A percentile compares a stretch with the other conserved stretches of the same genome.
phyloP scores from a whole-genome alignment of 2,888 invertebrate species.

The Chromoteleia sp. region DNA sequence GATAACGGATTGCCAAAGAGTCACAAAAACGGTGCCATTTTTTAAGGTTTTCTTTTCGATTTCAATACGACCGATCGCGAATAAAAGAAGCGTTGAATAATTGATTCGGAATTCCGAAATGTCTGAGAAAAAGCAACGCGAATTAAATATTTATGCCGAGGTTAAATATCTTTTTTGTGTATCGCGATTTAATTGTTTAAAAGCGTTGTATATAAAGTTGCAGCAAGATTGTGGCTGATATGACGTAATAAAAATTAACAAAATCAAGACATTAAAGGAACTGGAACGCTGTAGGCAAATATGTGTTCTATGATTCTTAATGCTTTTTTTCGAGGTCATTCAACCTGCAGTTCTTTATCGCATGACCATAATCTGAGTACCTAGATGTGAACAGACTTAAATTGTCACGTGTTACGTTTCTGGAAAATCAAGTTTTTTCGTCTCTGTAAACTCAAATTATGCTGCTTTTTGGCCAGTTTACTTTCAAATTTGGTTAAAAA shows the following conservation, averaged over 20 bases:
- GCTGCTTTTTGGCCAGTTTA: too few species aligned
- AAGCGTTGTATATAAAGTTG: too few species aligned
- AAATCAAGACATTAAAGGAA: slow-evolving; percentile 5
- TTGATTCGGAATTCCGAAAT: neutral
- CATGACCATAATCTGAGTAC: slow-evolving; percentile 67
- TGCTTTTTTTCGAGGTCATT: slow-evolving; percentile 71
- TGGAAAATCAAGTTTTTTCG: slow-evolving; percentile 39
- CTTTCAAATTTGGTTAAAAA: too few species aligned
- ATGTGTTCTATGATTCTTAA: slow-evolving; percentile 27
- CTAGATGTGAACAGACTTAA: slow-evolving; percentile 52
- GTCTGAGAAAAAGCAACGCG: neutral
- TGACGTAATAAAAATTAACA: neutral
- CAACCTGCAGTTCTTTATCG: slow-evolving; percentile 71
- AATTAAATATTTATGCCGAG: neutral
- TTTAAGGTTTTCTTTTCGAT: neutral
- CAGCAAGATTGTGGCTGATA: neutral
- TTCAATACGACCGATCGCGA: too few species aligned
- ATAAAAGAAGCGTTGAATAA: neutral
- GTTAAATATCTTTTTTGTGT: neutral
- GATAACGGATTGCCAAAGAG: neutral
- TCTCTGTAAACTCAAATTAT: too few species aligned
- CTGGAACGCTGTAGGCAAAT: slow-evolving; percentile 16
- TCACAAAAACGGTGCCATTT: neutral
- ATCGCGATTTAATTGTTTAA: neutral
- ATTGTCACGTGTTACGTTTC: slow-evolving; percentile 32